Percentiles rank a stretch among this genome's conserved stretches.
phyloP scores from a whole-genome alignment of 2,113 vertebrate species.

The Hyaena hyaena region DNA sequence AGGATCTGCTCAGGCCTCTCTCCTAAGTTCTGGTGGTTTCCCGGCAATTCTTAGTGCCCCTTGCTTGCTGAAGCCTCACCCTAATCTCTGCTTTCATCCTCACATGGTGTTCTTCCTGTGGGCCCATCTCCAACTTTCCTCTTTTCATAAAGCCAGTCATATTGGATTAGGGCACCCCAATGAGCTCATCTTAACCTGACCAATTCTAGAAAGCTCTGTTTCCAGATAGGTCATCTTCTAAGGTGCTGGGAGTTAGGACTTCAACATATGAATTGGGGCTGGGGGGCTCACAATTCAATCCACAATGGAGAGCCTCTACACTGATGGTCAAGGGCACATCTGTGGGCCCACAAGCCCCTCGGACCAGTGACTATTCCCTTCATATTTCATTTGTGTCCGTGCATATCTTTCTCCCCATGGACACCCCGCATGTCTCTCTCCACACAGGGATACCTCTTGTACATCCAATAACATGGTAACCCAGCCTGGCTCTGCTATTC shows the following conservation, averaged over 20 bases:
- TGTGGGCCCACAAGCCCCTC: no score
- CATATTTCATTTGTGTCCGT: background rate
- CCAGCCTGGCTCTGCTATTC: background rate
- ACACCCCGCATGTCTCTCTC: background rate
- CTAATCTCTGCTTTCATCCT: background rate
- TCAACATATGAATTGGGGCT: background rate
- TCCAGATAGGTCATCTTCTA: background rate
- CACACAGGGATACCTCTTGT: background rate
- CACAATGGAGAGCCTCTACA: background rate
- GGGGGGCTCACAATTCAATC: no score
- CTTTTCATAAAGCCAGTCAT: background rate
- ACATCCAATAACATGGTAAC: background rate
- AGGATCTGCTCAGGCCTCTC: background rate
- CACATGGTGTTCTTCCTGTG: accelerated
- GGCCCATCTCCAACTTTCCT: no score
- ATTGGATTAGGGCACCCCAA: background rate
- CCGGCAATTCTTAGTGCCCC: background rate
- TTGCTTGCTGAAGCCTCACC: no score
- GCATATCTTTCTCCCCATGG: background rate
- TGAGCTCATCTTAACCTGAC: background rate
- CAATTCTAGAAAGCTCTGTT: background rate
- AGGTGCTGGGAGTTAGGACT: background rate
- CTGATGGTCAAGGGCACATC: background rate
- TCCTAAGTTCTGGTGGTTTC: accelerated
- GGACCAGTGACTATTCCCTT: background rate